Evolutionary conservation across 2,113 vertebrate species (phyloP).

Genomic region (Ochotona curzoniae): DNA sequence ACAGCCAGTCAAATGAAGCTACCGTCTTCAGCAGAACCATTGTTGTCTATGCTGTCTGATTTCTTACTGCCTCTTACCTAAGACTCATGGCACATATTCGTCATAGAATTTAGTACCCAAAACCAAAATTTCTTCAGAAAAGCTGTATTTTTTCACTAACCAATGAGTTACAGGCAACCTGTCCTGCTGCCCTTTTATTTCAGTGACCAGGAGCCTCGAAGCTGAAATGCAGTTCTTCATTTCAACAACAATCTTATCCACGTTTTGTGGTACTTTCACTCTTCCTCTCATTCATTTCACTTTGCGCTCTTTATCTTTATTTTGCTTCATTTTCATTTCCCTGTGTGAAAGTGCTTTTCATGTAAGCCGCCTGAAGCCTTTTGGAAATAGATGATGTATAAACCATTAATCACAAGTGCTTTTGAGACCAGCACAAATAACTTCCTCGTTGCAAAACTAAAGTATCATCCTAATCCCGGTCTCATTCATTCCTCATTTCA

Average conservation of each 20-base stretch:
- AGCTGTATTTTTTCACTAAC: not conserved
- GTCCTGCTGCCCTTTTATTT: not conserved
- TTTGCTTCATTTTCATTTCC: conserved; percentile 28
- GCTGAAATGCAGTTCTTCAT: not conserved
- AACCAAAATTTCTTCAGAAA: not conserved
- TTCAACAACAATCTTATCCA: not conserved
- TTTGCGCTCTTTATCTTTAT: conserved; percentile 46
- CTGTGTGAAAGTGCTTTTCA: conserved; percentile 29
- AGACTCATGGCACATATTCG: not conserved
- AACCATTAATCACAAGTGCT: conserved; percentile 57
- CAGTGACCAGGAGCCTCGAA: not conserved
- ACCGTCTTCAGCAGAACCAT: not conserved
- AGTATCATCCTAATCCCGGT: not conserved
- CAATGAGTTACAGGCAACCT: not conserved
- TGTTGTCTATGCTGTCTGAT: not conserved
- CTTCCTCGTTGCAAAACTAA: conserved; percentile 32
- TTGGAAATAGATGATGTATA: conserved; percentile 43
- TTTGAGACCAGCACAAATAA: conserved; percentile 23
- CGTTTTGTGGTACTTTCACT: not conserved
- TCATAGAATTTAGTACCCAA: not conserved
- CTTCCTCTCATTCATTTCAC: not conserved
- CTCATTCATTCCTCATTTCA: not conserved
- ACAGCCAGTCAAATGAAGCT: not conserved
- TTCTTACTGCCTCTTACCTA: not conserved
- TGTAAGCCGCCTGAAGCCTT: conserved; percentile 38